Base-by-base conservation (phyloP, 2,113 vertebrate species). In the Erythrolamprus reginae region DNA sequence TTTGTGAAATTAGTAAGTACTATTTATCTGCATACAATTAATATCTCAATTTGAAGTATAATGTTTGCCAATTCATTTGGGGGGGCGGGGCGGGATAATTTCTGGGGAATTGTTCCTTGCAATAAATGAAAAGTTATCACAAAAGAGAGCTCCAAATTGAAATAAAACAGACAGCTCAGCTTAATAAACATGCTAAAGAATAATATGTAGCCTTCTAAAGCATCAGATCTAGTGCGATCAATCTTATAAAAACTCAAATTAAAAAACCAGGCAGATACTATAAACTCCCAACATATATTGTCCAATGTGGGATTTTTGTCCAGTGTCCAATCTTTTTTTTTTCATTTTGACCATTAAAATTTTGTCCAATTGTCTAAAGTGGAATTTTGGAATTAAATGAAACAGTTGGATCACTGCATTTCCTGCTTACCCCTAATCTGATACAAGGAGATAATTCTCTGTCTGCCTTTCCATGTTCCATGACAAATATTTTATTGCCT, bases 341-440 rank as follows among this genome's bases (percentile, higher is more conserved):
- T 65, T 33, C 13, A 33, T 65, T 65, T 65, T 33, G 13, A 6
- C 28, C 61, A 65, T 33, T 65, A n/a, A 65, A 33, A 55, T 55
- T 55, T 56, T 56, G 23, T 65, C 28, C 61, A 33, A 94, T 89
- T 84, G 84, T 84, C 38, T 92, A 93, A 93, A 91, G 93, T 0
- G 9, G 88, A 90, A 65, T 33, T 65, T 93, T 92, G 52, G 93
- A 93, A 89, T 91, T 92, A 91, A 10, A 94, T 50, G 88, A 92
- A 88, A 93, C 50, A 87, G 92, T 13, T 92, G 84, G 91, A 38
- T 77, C 33, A 42, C 33, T 21, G 17, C 70, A 77, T 42, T 77
- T 38, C 7, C 70, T 42, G 65, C 70, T 42, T 21, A 38, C 7
- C 17, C 17, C 70, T 42, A 21, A 42, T 42, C 33, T 77, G 33